phyloP scores from a whole-genome alignment of 2,113 vertebrate species.

The Sclerurus mexicanus region DNA sequence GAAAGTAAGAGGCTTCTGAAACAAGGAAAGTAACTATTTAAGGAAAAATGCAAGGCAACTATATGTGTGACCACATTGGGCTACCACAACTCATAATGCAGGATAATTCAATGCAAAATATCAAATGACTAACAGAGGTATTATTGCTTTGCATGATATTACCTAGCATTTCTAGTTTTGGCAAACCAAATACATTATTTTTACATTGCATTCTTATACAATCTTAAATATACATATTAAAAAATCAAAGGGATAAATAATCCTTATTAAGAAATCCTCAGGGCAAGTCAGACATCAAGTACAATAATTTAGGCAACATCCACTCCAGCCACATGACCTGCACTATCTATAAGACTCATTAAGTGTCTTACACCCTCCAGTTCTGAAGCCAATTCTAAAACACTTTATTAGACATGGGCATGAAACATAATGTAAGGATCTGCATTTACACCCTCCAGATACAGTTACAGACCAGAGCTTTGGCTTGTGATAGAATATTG shows the following conservation, averaged over 20 bases:
- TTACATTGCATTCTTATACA: neutral
- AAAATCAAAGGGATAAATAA: neutral
- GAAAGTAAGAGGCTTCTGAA: neutral
- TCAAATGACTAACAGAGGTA: neutral
- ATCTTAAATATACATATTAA: neutral
- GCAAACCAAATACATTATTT: neutral
- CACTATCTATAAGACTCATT: neutral
- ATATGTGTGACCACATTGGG: neutral
- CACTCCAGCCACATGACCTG: neutral
- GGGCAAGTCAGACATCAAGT: neutral
- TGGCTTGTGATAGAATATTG: neutral
- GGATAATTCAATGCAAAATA: neutral
- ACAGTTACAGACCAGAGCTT: neutral
- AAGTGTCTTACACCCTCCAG: neutral
- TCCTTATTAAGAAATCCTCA: neutral
- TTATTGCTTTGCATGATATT: neutral
- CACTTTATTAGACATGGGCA: neutral
- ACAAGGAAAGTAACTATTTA: neutral
- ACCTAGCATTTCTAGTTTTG: neutral
- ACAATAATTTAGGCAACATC: neutral
- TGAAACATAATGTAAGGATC: neutral
- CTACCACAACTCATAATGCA: neutral
- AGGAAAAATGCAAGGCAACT: neutral
- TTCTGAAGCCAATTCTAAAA: neutral
- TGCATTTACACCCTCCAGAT: neutral